Base-by-base conservation (phyloP, 2,797 vertebrate species). In the Hirundo rustica region DNA sequence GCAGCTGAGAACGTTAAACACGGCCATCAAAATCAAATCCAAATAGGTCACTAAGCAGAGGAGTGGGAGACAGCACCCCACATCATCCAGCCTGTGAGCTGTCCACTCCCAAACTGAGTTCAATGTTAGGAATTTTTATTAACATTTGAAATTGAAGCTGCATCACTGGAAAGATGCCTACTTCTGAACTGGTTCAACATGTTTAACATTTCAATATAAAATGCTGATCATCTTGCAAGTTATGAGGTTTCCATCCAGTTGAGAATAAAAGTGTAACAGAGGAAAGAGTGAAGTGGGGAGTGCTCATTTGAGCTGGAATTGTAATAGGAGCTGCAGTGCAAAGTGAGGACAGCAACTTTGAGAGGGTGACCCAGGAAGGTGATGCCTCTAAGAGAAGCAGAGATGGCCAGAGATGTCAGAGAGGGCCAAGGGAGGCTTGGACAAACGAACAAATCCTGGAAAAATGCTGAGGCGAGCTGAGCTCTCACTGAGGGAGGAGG, bases 161-260 rank as follows among this genome's bases (percentile, higher is more conserved):
- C 38, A 72, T 75, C 85, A 89, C 93, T 96, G 96, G 96, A 96
- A 94, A 81, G 78, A 92, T 71, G 94, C 95, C 95, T 93, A 78
- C 74, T 89, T 88, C 91, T 94, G 94, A 97, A 97, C 88, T 84
- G 89, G 87, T 96, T 97, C 96, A 96, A 91, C 92, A 96, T 97
- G 96, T 94, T 93, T 25, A 88, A 95, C 14, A 3, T 77, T 93
- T 92, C 88, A 90, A 53, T 78, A 77, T 34, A 88, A 95, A 96
- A 88, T 48, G 36, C 27, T 40, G 81, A 61, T 90, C 36, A 77
- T 78, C 78, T 93, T 72, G 58, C 70, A 91, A 94, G 88, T 84
- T 67, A 81, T 4, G 51, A 93, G 73, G 76, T 76, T 94, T 89
- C 68, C 75, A 91, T 64, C 34, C 45, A 76, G 67, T 45, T 50